Evolutionary conservation across 1,140 invertebrate species (phyloP), one percentile per base, ranked within the genome.

Genomic region (Sweltsa coloradensis): DNA sequence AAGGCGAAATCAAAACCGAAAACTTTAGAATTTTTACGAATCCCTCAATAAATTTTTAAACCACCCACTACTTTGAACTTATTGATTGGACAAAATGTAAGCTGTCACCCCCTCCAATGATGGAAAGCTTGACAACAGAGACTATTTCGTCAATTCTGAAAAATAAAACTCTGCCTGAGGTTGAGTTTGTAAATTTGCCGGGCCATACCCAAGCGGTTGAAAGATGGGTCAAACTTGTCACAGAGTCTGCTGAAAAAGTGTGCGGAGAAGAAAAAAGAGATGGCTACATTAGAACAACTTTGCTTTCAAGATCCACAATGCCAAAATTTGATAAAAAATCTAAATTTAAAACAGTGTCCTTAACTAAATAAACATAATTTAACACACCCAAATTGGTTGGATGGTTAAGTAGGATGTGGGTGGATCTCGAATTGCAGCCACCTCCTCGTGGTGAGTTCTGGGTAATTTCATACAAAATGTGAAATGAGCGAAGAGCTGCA

Each of bases 121-220:
- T 41, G 26, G 43, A 45, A 45, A 41, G 43, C 29, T 22, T 45
- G 43, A 16, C 43, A 45, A 45, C 43, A 45, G 43, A 41, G 5
- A 41, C 43, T 45, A 41, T 45, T 45, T 45, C 23, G 18, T 45
- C 23, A 4, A 29, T 45, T 42, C 14, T 42, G 41, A 14, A 34
- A 42, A 24, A 42, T 14, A 42, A 42, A 34, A 42, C 41, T 9
- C 4, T 25, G 11, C 7, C 43, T 14, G 27, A 45, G 31, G 29
- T 45, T 45, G 31, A 45, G 14, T 45, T 45, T 7, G 5, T 45
- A 40, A 34, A 45, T 45, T 52, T 49, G 45, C 39, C 53, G 27
- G 46, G 44, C 47, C 46, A 54, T 31, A 54, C 37, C 5, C 53
- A 54, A 52, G 37, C 47, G 25, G 46, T 54, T 14, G 50, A 54